Percentiles rank a stretch among this genome's conserved stretches.
These are phyloP conservation scores for Plebejus argus DNA, from an alignment of 2,888 invertebrate species.

Conservation along the genomic window DNA sequence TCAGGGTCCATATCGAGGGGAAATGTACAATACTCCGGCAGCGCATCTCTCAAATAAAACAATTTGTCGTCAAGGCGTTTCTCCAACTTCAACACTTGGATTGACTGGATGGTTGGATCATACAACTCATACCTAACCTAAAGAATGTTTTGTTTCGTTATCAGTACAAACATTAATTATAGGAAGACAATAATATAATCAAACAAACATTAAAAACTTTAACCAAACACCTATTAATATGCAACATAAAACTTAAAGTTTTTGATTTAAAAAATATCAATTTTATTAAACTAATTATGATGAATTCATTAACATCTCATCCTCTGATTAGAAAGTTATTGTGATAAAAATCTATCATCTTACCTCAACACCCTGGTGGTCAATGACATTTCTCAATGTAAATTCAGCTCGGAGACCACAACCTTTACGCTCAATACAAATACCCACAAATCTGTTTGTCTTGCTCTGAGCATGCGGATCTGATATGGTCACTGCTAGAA, in stretches of 20 bases:
- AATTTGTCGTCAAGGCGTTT: slow-evolving; percentile 95
- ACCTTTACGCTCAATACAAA: slow-evolving; percentile 93
- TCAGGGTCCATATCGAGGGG: slow-evolving; percentile 95
- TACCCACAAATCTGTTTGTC: slow-evolving; percentile 91
- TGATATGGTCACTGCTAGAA: slow-evolving; percentile 92
- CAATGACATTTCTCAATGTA: slow-evolving; percentile 94
- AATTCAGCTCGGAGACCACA: slow-evolving; percentile 92
- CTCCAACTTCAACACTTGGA: slow-evolving; percentile 95
- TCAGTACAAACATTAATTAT: slow-evolving; percentile 61
- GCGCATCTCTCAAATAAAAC: slow-evolving; percentile 93
- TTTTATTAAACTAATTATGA: no score
- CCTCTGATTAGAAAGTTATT: no score
- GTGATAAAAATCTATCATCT: slow-evolving; percentile 24
- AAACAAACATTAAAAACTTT: no score
- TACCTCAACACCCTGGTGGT: slow-evolving; percentile 89
- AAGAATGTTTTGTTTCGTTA: slow-evolving; percentile 70
- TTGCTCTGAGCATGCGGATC: slow-evolving; percentile 93
- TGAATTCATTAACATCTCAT: no score
- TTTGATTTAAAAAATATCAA: no score
- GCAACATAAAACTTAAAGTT: no score
- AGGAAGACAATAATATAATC: no score
- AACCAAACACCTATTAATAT: no score
- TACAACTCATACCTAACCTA: slow-evolving; percentile 90
- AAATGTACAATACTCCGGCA: slow-evolving; percentile 95
- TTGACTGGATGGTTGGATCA: slow-evolving; percentile 93